A percentile compares a stretch with the other conserved stretches of the same genome.
Evolutionary conservation across 2,113 vertebrate species (phyloP).

Genomic region (Sorex fumeus): DNA sequence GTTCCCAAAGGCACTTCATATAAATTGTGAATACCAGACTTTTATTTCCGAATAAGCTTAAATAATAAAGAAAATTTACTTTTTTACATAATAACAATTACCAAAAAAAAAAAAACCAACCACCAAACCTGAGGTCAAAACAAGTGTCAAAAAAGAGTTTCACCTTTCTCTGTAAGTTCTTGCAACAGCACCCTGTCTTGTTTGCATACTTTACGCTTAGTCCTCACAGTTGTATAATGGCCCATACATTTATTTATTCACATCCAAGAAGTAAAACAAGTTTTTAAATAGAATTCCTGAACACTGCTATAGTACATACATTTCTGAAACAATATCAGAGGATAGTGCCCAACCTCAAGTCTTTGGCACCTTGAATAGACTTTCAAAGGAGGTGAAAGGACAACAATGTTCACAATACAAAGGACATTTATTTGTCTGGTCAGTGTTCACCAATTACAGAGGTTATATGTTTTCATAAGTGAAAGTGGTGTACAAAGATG

Average conservation of each 20-base stretch:
- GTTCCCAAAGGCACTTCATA: background rate
- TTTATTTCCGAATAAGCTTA: background rate
- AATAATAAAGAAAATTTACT: slow-evolving; percentile 46
- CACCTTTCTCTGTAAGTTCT: background rate
- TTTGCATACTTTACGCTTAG: background rate
- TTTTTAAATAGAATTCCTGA: background rate
- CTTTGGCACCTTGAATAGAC: background rate
- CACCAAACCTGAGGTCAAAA: background rate
- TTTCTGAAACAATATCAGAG: background rate
- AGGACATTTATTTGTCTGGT: background rate
- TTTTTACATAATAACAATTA: background rate
- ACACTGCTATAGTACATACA: background rate
- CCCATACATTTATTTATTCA: background rate
- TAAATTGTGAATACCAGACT: background rate
- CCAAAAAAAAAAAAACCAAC: no score
- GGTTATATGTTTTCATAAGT: slow-evolving; percentile 19
- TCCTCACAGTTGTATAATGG: background rate
- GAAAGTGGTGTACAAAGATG: slow-evolving; percentile 38
- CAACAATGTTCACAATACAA: background rate
- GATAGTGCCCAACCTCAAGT: background rate
- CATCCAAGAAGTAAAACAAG: background rate
- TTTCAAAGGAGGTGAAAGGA: background rate
- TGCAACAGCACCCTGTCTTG: background rate
- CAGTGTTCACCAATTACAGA: background rate
- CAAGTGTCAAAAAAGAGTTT: background rate